Percentiles rank a stretch among this genome's conserved stretches.
These are phyloP conservation scores for Harpagoxenus sublaevis DNA, from an alignment of 2,888 invertebrate genomes.

Conservation along the genomic window DNA sequence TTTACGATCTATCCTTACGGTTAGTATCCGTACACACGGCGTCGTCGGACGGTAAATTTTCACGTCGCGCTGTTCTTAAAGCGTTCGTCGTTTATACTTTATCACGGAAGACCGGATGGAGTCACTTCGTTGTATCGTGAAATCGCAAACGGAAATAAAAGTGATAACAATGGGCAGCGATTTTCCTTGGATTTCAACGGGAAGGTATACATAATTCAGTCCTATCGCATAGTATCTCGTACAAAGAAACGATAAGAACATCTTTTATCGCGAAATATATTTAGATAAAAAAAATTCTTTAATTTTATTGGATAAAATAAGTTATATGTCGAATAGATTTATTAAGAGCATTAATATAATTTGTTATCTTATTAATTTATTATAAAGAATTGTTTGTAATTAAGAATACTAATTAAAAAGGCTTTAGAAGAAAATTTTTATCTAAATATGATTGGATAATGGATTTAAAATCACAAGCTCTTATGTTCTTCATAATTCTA, in stretches of 20 bases:
- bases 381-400: neutral
- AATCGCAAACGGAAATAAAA: slow-evolving; percentile 38
- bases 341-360: neutral
- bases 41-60: slow-evolving; percentile 33
- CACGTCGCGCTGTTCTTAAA: slow-evolving; percentile 26
- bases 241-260: neutral
- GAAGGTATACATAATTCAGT: neutral
- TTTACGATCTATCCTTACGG: slow-evolving; percentile 39
- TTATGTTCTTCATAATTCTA: neutral
- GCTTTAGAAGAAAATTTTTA: neutral
- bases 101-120: neutral
- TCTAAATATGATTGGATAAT: neutral
- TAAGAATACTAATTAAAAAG: neutral
- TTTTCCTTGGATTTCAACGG: slow-evolving; percentile 15
- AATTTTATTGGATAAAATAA: neutral
- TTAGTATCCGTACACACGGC: slow-evolving; percentile 9
- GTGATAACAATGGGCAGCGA: slow-evolving; percentile 3
- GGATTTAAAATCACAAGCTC: neutral
- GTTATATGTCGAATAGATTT: neutral
- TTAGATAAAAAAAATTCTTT: neutral
- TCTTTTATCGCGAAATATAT: neutral
- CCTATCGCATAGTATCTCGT: neutral
- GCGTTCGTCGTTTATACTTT: slow-evolving; percentile 20
- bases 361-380: neutral
- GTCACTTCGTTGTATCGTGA: slow-evolving; percentile 14